Evolutionary conservation across 2,888 invertebrate genomes (phyloP), one percentile per base, ranked within the genome.

Genomic region (Hydrotaea diabolus): DNA sequence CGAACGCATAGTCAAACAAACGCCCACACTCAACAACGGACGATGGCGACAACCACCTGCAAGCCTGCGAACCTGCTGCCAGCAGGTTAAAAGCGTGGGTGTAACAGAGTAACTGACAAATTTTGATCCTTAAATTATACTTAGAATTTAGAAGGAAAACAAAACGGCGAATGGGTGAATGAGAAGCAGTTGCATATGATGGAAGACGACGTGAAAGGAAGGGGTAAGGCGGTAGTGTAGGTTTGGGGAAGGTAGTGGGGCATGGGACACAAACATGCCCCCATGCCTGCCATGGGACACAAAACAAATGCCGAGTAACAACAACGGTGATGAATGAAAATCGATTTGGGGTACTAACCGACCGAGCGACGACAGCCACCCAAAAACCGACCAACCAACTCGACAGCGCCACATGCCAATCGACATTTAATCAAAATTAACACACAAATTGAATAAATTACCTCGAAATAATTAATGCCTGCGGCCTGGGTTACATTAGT

Each of bases 91-190:
- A 19, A 31, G 13, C 5, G 55, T 73, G 72, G 72, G 72, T 73
- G 55, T 57, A 55, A 53, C 15, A n/a, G n/a, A n/a, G n/a, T n/a
- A n/a, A n/a, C n/a, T n/a, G 31, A 72, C n/a, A 72, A 72, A 49
- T 71, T 71, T 31, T 15, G 9, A 55, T 39, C 72, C 55, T 53
- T 73, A 57, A 57, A 36, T 53, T 53, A 13, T 9, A 53, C 15
- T 15, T n/a, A 71, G 49, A 49, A n/a, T 31, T 57, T 57, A 73
- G n/a, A 19, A 13, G 57, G 23, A 57, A n/a, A 23, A 57, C 57
- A 57, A n/a, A 57, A 57, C 23, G 59, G 15, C 5, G n/a, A 36
- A 17, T n/a, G n/a, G 36, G 13, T 46, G 19, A 53, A 19, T 19
- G 53, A 3, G 13, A n/a, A n/a, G n/a, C n/a, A n/a, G n/a, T n/a